phyloP scores from a whole-genome alignment of 2,113 vertebrate genomes.

The Nothobranchius kuhntae region DNA sequence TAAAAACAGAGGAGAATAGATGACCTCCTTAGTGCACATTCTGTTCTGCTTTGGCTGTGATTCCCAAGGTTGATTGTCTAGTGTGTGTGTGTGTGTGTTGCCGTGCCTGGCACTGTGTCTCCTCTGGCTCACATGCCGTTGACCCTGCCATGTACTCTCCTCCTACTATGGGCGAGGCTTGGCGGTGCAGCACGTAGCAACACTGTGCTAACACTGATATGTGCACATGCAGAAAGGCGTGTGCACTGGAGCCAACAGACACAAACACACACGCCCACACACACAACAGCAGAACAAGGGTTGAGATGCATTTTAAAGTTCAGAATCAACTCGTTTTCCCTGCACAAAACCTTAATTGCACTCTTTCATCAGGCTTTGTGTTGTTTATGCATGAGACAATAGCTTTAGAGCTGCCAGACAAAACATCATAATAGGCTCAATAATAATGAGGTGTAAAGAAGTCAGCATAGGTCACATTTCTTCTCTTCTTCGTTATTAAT shows the following conservation, averaged over 20 bases:
- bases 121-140: constrained; percentile 69
- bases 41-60: constrained; percentile 73
- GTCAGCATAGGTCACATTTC: constrained; percentile 25
- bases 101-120: constrained; percentile 81
- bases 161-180: constrained; percentile 72
- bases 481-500: constrained; percentile 25
- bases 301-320: constrained; percentile 22
- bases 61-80: constrained; percentile 69
- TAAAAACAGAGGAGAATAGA: constrained; percentile 46
- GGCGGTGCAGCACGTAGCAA: constrained; percentile 51
- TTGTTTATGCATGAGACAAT: constrained; percentile 25
- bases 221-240: constrained; percentile 46
- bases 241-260: constrained; percentile 36
- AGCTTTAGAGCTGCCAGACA: constrained; percentile 24
- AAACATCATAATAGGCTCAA: constrained; percentile 31
- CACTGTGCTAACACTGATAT: constrained; percentile 60
- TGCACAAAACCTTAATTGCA: constrained; percentile 4
- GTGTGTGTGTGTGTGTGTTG: constrained; percentile 58
- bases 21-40: constrained; percentile 73
- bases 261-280: constrained; percentile 22
- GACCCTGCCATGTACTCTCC: constrained; percentile 77
- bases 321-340: constrained; percentile 8
- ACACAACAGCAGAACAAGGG: constrained; percentile 16
- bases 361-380: constrained; percentile 1
- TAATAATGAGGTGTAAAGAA: constrained; percentile 41